These are phyloP conservation scores for Mystacornis crossleyi DNA, from an alignment of 2,113 vertebrate species.

Conservation along the genomic window DNA sequence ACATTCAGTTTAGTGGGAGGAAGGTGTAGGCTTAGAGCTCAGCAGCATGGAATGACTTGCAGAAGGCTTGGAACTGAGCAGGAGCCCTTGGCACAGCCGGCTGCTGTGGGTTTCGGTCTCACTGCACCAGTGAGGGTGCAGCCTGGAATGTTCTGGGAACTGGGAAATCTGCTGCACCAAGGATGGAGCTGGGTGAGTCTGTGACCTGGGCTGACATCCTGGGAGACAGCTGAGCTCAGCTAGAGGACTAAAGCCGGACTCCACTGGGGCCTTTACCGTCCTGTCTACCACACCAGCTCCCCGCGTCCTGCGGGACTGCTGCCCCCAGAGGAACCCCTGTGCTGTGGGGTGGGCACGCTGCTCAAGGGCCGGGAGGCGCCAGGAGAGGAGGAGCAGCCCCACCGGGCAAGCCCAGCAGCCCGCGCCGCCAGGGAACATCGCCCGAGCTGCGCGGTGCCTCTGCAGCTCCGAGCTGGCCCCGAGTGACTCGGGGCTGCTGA, in stretches of 20 bases:
- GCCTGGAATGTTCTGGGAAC: accelerated
- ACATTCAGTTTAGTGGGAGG: background rate
- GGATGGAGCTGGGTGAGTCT: background rate
- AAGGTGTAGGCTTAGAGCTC: accelerated
- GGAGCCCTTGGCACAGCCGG: background rate
- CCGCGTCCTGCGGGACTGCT: accelerated
- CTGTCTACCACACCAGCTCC: accelerated
- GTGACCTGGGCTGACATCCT: background rate
- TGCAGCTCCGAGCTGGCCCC: background rate
- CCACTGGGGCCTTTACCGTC: background rate
- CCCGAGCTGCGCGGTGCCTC: background rate
- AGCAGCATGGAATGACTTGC: accelerated
- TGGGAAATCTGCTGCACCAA: background rate
- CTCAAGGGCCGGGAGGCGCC: accelerated
- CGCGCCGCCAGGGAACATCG: background rate
- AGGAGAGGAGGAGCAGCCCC: background rate
- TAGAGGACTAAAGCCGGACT: background rate
- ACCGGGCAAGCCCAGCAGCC: background rate
- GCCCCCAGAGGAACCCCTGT: background rate
- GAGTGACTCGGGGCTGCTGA: background rate
- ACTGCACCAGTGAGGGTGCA: accelerated
- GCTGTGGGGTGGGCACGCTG: accelerated
- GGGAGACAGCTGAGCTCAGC: accelerated
- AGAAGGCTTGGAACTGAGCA: background rate
- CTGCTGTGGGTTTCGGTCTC: background rate